These are phyloP conservation scores for Lepus europaeus DNA, from an alignment of 2,113 vertebrate genomes.

Conservation along the genomic window DNA sequence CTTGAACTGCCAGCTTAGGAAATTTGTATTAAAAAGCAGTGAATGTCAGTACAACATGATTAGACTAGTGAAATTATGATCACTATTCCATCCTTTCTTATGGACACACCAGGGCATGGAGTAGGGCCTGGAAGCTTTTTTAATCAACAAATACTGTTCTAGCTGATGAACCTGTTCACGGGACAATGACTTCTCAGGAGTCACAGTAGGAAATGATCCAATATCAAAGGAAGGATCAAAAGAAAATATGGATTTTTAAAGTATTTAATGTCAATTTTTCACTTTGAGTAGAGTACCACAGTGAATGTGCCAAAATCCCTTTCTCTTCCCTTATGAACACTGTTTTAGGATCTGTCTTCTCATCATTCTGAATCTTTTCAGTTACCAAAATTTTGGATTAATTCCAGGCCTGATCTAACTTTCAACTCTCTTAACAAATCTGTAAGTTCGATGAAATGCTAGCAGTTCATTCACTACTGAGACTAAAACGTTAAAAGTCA, in stretches of 20 bases:
- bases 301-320: neutral
- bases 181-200: neutral
- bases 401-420: neutral
- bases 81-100: neutral
- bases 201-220: neutral
- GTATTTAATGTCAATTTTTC: neutral
- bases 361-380: neutral
- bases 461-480: neutral
- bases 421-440: neutral
- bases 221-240: neutral
- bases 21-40: neutral
- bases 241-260: neutral
- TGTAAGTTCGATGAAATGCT: neutral
- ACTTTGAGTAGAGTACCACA: neutral
- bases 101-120: neutral
- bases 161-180: neutral
- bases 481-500: neutral
- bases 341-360: neutral
- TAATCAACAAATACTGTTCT: neutral
- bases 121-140: neutral
- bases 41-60: neutral
- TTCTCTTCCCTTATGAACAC: neutral
- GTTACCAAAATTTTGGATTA: neutral
- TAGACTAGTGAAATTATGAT: neutral
- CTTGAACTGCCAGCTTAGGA: neutral